These are phyloP conservation scores for Drosophila recens DNA, from an alignment of 2,888 invertebrate species.

Conservation along the genomic window DNA sequence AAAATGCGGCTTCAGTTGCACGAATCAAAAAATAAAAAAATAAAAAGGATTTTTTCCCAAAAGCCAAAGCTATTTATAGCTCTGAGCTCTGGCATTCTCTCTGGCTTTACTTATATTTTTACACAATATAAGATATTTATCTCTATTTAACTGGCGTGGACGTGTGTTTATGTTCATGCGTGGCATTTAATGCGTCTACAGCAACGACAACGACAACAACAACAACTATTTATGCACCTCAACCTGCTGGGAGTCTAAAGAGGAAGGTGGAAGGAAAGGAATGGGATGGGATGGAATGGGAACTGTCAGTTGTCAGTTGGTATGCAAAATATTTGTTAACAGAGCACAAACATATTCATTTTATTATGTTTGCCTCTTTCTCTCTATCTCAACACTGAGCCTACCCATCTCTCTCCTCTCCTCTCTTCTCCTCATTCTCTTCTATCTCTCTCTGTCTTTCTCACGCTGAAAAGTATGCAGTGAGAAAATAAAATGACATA, in stretches of 20 bases:
- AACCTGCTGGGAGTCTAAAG: neutral
- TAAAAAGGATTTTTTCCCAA: neutral
- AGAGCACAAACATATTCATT: constrained; percentile 34
- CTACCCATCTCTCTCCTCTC: neutral
- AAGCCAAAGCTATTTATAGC: constrained; percentile 8
- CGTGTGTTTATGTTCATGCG: constrained; percentile 14
- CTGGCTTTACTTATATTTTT: too few species aligned
- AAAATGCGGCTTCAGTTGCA: neutral
- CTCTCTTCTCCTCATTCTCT: neutral
- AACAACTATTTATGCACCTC: constrained; percentile 28
- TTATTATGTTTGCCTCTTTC: constrained; percentile 16
- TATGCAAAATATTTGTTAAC: constrained; percentile 43
- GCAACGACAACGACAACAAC: constrained; percentile 3
- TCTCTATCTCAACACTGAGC: neutral
- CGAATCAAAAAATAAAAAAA: neutral
- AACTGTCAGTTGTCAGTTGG: constrained; percentile 9
- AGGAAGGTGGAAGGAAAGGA: neutral
- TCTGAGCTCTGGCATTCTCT: neutral
- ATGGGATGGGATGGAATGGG: neutral
- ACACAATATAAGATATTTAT: neutral
- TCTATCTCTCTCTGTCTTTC: neutral
- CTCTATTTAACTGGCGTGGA: neutral
- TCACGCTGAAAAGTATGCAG: constrained; percentile 21
- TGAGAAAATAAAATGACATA: constrained; percentile 11
- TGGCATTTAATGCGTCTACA: constrained; percentile 28